phyloP scores from a whole-genome alignment of 1,140 invertebrate species.

The Drosophila melanogaster region Release_6_plus_ISO1_MT NC_004354.4:7462501-7463000 shows the following conservation, averaged over 20 bases:
- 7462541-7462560: conserved; percentile 18
- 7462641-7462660: conserved; percentile 66
- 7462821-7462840: neutral
- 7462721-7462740: conserved; percentile 33
- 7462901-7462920: conserved; percentile 5
- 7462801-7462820: too few relatives aligned
- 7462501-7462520: conserved; percentile 1
- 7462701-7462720: conserved; percentile 82
- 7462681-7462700: conserved; percentile 82
- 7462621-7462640: conserved; percentile 32
- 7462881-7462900: neutral
- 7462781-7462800: conserved; percentile 6
- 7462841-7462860: neutral
- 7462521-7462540: neutral
- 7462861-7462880: neutral
- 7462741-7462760: conserved; percentile 7
- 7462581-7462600: conserved; percentile 29
- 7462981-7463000: neutral
- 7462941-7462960: neutral
- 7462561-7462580: conserved; percentile 53
- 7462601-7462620: conserved; percentile 30
- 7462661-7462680: conserved; percentile 82
- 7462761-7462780: neutral
- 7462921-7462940: conserved; percentile 1
- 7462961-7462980: neutral